A percentile compares a stretch with the other conserved stretches of the same genome.
phyloP scores from a whole-genome alignment of 2,113 vertebrate genomes.

The Saccopteryx bilineata region DNA sequence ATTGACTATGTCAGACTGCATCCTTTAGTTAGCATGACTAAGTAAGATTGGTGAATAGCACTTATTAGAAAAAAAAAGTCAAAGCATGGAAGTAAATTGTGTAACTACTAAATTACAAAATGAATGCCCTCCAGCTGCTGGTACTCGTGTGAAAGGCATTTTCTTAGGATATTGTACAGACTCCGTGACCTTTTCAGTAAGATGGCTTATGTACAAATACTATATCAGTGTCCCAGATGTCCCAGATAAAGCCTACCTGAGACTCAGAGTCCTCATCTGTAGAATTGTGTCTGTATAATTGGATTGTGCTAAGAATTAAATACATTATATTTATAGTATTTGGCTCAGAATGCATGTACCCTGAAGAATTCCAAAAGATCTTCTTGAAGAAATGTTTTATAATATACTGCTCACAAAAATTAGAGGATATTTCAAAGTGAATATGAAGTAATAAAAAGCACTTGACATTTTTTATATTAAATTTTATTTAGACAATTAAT shows the following conservation, averaged over 20 bases:
- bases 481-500: too few relatives aligned
- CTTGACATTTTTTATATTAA: too few relatives aligned
- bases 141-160: background rate
- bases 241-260: background rate
- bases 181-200: background rate
- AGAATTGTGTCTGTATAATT: background rate
- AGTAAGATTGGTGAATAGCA: slow-evolving; percentile 24
- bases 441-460: too few relatives aligned
- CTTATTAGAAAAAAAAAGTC: background rate
- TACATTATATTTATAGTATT: background rate
- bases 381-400: background rate
- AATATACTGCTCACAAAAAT: background rate
- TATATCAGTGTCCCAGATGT: background rate
- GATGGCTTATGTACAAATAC: background rate
- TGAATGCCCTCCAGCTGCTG: background rate
- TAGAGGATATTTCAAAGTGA: too few relatives aligned
- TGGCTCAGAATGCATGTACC: background rate
- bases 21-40: background rate
- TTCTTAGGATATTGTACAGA: background rate
- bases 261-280: background rate
- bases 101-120: slow-evolving; percentile 12
- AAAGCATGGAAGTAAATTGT: background rate
- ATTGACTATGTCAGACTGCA: background rate
- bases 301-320: background rate
- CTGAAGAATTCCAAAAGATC: background rate